Conservation (phyloP, 2,113 vertebrate genomes). For the Myrmecophaga tridactyla region DNA sequence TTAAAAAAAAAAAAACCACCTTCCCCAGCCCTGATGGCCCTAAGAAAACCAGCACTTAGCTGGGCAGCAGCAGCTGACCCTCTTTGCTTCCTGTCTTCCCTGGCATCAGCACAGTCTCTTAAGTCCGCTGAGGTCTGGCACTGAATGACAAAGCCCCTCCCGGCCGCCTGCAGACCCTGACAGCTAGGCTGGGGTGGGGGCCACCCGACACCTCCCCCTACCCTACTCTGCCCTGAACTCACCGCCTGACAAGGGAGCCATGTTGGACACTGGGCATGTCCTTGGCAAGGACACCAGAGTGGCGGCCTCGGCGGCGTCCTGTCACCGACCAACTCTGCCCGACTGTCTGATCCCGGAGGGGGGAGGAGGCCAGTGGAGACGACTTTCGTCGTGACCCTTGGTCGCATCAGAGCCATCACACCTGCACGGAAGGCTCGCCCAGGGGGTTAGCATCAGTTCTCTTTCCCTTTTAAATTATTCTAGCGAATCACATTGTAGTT, state of each 20-base stretch:
- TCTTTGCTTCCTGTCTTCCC: constrained; percentile 76
- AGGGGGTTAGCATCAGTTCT: neutral
- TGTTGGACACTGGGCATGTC: constrained; percentile 74
- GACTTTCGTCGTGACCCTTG: constrained; percentile 78
- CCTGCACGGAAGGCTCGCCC: neutral
- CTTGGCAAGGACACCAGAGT: constrained; percentile 76
- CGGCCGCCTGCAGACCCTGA: constrained; percentile 65
- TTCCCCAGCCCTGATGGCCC: constrained; percentile 68
- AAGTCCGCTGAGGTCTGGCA: constrained; percentile 74
- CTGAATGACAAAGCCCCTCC: constrained; percentile 58
- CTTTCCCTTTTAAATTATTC: neutral
- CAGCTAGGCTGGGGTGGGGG: constrained; percentile 62
- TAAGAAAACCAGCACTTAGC: constrained; percentile 81
- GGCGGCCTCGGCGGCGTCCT: constrained; percentile 67
- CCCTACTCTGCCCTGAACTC: constrained; percentile 52
- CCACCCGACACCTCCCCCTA: constrained; percentile 53
- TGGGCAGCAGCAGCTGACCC: constrained; percentile 84
- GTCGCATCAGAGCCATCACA: constrained; percentile 31
- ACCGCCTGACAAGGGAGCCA: constrained; percentile 73
- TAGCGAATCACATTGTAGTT: neutral
- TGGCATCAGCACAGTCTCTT: constrained; percentile 80
- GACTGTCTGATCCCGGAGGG: constrained; percentile 83
- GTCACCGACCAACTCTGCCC: constrained; percentile 82
- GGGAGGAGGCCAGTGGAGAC: constrained; percentile 83
- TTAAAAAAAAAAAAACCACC: constrained; percentile 43